Conservation (phyloP, 1,140 invertebrate genomes). For the Amyelois transitella region DNA sequence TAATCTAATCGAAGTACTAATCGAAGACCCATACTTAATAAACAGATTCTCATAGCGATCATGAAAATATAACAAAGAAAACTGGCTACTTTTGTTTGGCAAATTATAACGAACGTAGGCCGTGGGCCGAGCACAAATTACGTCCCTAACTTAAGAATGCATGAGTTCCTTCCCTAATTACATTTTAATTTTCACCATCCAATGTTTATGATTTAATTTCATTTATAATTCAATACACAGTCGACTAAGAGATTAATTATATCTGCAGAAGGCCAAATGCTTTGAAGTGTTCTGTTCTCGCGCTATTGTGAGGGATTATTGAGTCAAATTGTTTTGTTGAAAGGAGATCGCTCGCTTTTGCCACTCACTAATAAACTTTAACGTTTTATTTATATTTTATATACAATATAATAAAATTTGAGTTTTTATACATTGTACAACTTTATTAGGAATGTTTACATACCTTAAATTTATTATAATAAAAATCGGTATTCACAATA, state of each 20-base stretch:
- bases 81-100: background rate
- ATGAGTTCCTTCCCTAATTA: slow-evolving; percentile 12
- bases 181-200: slow-evolving; percentile 16
- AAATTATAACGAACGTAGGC: background rate
- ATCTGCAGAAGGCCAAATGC: background rate
- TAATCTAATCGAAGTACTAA: too few relatives aligned
- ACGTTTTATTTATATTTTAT: too few relatives aligned
- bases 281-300: background rate
- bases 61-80: background rate
- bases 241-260: background rate
- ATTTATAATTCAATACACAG: slow-evolving; percentile 12
- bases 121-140: slow-evolving; percentile 1
- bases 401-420: too few relatives aligned
- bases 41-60: background rate
- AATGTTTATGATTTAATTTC: slow-evolving; percentile 16
- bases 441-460: too few relatives aligned
- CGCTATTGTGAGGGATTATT: too few relatives aligned
- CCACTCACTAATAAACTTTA: too few relatives aligned
- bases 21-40: too few relatives aligned
- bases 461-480: too few relatives aligned
- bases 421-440: too few relatives aligned
- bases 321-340: too few relatives aligned
- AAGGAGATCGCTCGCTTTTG: too few relatives aligned
- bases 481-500: too few relatives aligned
- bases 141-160: slow-evolving; percentile 10